Conservation (phyloP, 2,888 invertebrate genomes). For the Eupithecia vulgata region DNA sequence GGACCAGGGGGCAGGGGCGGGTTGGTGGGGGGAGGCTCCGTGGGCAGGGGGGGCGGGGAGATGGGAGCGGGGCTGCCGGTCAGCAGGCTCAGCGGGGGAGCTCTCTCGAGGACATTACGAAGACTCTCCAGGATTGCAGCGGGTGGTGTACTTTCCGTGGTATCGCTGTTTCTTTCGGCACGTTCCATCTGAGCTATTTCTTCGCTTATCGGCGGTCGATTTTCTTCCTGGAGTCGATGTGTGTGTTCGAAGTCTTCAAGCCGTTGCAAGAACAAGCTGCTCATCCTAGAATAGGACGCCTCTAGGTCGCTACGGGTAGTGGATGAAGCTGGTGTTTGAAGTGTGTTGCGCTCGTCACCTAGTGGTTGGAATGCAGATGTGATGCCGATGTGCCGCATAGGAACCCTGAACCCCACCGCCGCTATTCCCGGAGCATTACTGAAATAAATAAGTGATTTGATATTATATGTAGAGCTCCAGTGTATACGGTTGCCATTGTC, state of each 20-base stretch:
- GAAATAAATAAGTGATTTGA: neutral
- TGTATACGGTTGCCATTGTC: neutral
- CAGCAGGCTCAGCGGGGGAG: conserved; percentile 13
- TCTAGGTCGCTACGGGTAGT: conserved; percentile 56
- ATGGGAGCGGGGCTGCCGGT: conserved; percentile 32
- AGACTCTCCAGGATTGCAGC: neutral
- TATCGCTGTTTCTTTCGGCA: neutral
- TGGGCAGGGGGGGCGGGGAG: conserved; percentile 34
- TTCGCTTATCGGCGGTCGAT: neutral
- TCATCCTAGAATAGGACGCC: conserved; percentile 63
- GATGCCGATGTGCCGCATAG: conserved; percentile 56
- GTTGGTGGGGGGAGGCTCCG: conserved; percentile 38
- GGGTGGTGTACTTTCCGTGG: neutral
- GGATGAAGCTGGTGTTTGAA: conserved; percentile 74
- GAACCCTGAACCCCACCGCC: conserved; percentile 8
- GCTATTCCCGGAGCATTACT: neutral
- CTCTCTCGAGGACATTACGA: neutral
- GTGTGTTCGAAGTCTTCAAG: neutral
- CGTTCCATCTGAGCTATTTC: neutral
- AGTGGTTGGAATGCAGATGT: conserved; percentile 76
- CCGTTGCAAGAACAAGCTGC: conserved; percentile 48
- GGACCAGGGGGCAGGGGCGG: conserved; percentile 45
- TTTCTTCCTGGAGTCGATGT: neutral
- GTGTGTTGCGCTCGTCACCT: conserved; percentile 63
- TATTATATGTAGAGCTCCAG: neutral